Evolutionary conservation across 2,113 vertebrate genomes (phyloP).

Genomic region (Charina bottae): DNA sequence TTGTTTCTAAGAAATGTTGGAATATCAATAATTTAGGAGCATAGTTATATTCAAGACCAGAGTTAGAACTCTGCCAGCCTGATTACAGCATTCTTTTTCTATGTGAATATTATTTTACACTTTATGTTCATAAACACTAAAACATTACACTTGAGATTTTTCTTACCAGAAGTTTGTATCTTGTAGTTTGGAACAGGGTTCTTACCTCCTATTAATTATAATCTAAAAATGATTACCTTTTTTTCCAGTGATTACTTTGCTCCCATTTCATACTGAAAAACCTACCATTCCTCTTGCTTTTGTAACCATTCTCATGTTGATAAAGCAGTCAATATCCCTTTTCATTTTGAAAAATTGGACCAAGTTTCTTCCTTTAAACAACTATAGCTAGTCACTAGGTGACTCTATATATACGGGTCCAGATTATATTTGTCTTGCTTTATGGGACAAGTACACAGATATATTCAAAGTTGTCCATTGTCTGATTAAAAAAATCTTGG

Average conservation of each 20-base stretch:
- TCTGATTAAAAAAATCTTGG: constrained; percentile 29
- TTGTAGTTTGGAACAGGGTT: constrained; percentile 50
- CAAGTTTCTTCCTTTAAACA: constrained; percentile 44
- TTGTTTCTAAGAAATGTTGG: constrained; percentile 55
- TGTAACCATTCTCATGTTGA: constrained; percentile 48
- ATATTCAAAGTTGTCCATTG: constrained; percentile 17
- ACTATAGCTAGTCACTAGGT: constrained; percentile 47
- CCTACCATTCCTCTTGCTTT: constrained; percentile 33
- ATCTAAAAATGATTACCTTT: constrained; percentile 42
- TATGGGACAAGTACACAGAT: constrained; percentile 17
- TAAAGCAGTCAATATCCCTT: neutral
- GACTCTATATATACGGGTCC: constrained; percentile 40
- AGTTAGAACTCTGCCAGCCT: constrained; percentile 34
- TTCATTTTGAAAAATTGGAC: constrained; percentile 24
- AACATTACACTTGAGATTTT: constrained; percentile 32
- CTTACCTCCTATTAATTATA: constrained; percentile 56
- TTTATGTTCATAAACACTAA: neutral
- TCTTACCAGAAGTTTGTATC: constrained; percentile 24
- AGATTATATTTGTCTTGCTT: constrained; percentile 1
- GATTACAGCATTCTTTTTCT: constrained; percentile 18
- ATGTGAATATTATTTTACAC: neutral
- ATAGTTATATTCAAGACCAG: constrained; percentile 42
- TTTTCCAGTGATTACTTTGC: constrained; percentile 18
- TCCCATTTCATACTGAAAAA: constrained; percentile 29
- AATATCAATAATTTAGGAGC: constrained; percentile 62